Evolutionary conservation across 2,888 invertebrate species (phyloP).

Genomic region (Lepas anatifera): DNA sequence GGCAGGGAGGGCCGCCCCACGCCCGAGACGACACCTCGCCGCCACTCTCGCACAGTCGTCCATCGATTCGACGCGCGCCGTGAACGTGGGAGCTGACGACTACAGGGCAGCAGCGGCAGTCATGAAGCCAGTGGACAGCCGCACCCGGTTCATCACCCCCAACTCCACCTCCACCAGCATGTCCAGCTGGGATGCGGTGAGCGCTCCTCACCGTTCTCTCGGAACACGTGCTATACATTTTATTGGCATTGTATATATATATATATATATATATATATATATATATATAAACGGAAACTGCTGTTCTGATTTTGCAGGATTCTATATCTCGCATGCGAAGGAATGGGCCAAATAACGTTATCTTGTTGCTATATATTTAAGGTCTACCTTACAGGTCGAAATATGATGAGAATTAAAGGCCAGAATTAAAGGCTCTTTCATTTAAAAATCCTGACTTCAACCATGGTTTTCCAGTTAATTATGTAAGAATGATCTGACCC

Average conservation of each 20-base stretch:
- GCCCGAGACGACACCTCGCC: not conserved
- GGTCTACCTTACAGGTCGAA: too few relatives aligned
- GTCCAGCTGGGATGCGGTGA: not conserved
- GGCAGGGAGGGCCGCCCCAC: not conserved
- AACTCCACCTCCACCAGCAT: conserved; percentile 1
- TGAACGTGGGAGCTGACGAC: not conserved
- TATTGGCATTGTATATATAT: not conserved
- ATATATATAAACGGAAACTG: conserved; percentile 11
- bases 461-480: too few relatives aligned
- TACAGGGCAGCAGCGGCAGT: not conserved
- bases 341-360: too few relatives aligned
- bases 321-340: too few relatives aligned
- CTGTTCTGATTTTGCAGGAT: too few relatives aligned
- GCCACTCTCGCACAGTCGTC: not conserved
- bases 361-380: too few relatives aligned
- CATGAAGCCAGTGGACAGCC: conserved; percentile 4
- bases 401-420: too few relatives aligned
- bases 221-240: not conserved
- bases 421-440: too few relatives aligned
- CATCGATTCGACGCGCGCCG: not conserved
- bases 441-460: too few relatives aligned
- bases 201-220: not conserved
- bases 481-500: too few relatives aligned
- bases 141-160: conserved; percentile 1
- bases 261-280: conserved; percentile 9